These are phyloP conservation scores for Eulemur macaco DNA, from an alignment of 2,113 vertebrate species.

Conservation along the genomic window DNA sequence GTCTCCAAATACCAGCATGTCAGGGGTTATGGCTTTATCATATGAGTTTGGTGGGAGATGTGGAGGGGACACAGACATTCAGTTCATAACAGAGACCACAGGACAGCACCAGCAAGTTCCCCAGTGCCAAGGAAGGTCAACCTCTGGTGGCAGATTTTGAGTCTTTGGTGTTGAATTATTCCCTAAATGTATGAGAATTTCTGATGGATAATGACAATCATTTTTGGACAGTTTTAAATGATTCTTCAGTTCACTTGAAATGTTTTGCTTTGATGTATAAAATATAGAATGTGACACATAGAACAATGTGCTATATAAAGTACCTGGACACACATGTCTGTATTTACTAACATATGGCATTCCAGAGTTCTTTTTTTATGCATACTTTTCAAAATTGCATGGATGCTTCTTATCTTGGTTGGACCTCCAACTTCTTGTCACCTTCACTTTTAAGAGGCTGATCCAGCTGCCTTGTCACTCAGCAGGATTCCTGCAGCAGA, in stretches of 20 bases:
- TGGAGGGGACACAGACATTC: too few species aligned
- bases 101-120: not conserved
- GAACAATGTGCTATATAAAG: not conserved
- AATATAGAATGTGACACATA: not conserved
- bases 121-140: not conserved
- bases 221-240: not conserved
- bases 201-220: too few species aligned
- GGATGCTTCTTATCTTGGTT: not conserved
- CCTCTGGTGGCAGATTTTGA: not conserved
- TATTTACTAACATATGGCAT: not conserved
- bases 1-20: not conserved
- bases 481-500: not conserved
- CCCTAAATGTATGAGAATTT: not conserved
- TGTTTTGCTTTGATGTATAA: not conserved
- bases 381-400: not conserved
- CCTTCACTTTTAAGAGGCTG: not conserved
- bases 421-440: not conserved
- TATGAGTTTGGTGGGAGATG: not conserved
- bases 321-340: not conserved
- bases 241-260: not conserved
- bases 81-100: not conserved
- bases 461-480: not conserved
- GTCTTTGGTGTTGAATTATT: not conserved
- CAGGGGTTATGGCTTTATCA: not conserved
- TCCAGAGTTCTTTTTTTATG: not conserved